Conservation (phyloP, 53 echinoderm and acorn worm species). For the Holothuria leucospilota region DNA sequence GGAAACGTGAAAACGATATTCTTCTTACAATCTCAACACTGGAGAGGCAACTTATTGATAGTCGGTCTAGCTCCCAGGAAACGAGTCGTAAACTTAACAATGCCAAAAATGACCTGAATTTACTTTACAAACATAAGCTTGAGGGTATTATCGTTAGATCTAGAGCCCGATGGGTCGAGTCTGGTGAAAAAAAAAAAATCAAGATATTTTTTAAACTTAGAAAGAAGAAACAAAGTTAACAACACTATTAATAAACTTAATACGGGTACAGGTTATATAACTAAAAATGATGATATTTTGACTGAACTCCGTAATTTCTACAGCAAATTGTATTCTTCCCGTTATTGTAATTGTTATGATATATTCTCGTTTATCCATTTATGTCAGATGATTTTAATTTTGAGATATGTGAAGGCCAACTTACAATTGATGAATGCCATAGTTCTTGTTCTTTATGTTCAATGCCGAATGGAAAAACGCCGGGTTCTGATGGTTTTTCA, state of each 20-base stretch:
- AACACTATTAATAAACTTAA: slow-evolving; percentile 57
- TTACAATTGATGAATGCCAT: slow-evolving; percentile 53
- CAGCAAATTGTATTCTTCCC: slow-evolving; percentile 16
- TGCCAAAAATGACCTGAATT: slow-evolving; percentile 7
- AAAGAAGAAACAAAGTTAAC: slow-evolving; percentile 47
- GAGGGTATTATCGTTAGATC: slow-evolving; percentile 65
- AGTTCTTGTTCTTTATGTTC: slow-evolving; percentile 58
- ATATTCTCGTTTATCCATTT: slow-evolving; percentile 14
- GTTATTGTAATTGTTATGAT: background rate
- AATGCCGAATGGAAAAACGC: slow-evolving; percentile 66
- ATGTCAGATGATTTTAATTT: background rate
- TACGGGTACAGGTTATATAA: slow-evolving; percentile 36
- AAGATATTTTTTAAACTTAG: too few species aligned
- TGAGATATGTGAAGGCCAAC: slow-evolving; percentile 23
- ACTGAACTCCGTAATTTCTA: slow-evolving; percentile 37
- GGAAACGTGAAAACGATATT: too few species aligned
- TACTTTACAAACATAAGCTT: background rate
- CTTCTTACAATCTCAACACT: too few species aligned
- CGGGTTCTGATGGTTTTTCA: slow-evolving; percentile 67
- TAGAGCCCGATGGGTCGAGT: slow-evolving; percentile 47
- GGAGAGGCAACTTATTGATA: too few species aligned
- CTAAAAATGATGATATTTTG: slow-evolving; percentile 52
- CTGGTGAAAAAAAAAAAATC: slow-evolving; percentile 59
- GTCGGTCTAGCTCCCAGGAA: too few species aligned
- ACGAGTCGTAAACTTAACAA: background rate